A percentile compares a stretch with the other conserved stretches of the same genome.
These are phyloP conservation scores for Psophia crepitans DNA, from an alignment of 2,113 vertebrate species.

Conservation along the genomic window DNA sequence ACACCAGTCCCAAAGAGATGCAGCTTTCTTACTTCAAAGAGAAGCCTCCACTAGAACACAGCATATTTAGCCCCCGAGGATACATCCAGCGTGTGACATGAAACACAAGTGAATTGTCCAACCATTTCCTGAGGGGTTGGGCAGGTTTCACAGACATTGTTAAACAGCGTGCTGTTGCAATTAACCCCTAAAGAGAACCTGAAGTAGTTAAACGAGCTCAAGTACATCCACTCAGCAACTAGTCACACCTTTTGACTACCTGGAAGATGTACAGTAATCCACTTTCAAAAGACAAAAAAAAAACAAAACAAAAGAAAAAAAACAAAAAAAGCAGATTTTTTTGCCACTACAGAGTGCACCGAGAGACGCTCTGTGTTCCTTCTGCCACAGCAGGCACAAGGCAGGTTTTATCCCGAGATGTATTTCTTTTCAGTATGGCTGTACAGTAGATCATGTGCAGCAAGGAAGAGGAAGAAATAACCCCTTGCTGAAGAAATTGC, in stretches of 20 bases:
- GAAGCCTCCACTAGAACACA: neutral
- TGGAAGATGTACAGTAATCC: neutral
- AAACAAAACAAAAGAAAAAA: no score
- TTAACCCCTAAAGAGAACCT: neutral
- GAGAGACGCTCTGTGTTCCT: neutral
- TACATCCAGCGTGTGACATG: fast-evolving
- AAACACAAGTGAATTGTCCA: neutral
- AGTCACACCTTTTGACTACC: neutral
- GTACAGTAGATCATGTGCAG: neutral
- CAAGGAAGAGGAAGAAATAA: neutral
- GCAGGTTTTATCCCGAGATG: neutral
- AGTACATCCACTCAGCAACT: neutral
- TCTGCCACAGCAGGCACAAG: neutral
- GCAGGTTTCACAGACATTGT: neutral
- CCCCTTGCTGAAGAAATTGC: neutral
- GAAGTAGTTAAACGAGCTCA: neutral
- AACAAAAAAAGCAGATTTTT: neutral
- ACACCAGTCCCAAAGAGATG: neutral
- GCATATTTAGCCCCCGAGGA: neutral
- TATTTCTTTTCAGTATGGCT: neutral
- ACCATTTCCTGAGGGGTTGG: neutral
- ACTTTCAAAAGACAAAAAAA: neutral
- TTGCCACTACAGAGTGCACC: neutral
- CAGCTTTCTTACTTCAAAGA: neutral
- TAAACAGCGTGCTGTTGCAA: neutral